A percentile compares a stretch with the other conserved stretches of the same genome.
Conservation (phyloP, 2,113 vertebrate genomes). For the Chlorodrepanis virens region DNA sequence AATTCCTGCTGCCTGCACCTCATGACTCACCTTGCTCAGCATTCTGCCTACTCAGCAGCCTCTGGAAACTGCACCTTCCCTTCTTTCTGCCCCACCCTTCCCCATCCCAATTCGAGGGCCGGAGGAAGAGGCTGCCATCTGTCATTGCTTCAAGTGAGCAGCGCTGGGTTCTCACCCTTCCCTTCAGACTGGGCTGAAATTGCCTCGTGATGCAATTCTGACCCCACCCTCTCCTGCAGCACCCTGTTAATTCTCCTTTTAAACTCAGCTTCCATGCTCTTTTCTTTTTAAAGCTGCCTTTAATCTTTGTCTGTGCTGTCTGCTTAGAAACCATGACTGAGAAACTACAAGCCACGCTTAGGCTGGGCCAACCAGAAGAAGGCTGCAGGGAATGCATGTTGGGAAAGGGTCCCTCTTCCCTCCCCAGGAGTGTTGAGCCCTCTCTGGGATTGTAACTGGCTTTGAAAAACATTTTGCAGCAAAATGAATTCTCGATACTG, state of each 20-base stretch:
- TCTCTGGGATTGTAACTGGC: background rate
- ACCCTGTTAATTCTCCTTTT: background rate
- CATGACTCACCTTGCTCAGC: slow-evolving; percentile 44
- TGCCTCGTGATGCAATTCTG: background rate
- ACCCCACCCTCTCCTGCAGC: slow-evolving; percentile 47
- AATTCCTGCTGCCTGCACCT: slow-evolving; percentile 36
- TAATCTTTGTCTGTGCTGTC: background rate
- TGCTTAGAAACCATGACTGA: background rate
- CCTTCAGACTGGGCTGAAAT: background rate
- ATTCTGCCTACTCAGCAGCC: slow-evolving; percentile 39
- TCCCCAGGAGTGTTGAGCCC: background rate
- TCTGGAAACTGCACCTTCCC: background rate
- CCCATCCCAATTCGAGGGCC: background rate
- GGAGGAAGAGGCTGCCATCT: background rate
- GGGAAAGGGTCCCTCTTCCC: background rate
- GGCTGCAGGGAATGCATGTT: background rate
- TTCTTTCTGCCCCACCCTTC: slow-evolving; percentile 33
- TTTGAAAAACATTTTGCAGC: background rate
- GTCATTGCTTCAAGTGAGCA: background rate
- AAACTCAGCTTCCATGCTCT: background rate
- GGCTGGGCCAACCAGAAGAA: background rate
- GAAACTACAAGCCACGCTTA: background rate
- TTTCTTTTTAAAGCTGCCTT: background rate
- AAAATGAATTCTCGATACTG: background rate
- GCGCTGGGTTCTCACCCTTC: background rate